Percentiles rank a stretch among this genome's conserved stretches.
Evolutionary conservation across 1,140 invertebrate species (phyloP).

Genomic region (Drosophila athabasca): DNA sequence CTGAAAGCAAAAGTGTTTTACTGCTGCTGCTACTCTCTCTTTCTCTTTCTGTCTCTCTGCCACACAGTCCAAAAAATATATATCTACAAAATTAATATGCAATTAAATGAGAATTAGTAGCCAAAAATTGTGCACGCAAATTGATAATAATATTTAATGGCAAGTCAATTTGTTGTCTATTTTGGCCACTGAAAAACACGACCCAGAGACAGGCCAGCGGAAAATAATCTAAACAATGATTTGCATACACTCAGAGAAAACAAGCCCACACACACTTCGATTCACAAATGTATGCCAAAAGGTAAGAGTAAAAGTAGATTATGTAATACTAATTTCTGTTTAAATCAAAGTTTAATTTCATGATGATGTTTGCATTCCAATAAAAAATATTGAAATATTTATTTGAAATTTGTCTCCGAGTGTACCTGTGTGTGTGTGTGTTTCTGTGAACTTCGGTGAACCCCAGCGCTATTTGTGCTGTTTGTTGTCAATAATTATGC

Average conservation of each 20-base stretch:
- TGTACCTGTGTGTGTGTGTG: not conserved
- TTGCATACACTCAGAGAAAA: constrained; percentile 17
- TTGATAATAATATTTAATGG: constrained; percentile 79
- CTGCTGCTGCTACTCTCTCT: constrained; percentile 42
- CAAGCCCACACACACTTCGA: no score
- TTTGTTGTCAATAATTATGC: constrained; percentile 74
- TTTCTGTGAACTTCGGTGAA: constrained; percentile 6
- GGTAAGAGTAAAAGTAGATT: no score
- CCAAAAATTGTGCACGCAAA: constrained; percentile 51
- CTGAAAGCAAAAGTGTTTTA: constrained; percentile 78
- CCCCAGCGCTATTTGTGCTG: constrained; percentile 14
- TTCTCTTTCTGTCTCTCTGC: constrained; percentile 17
- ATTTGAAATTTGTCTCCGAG: no score
- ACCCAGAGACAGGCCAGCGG: constrained; percentile 1
- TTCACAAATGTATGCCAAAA: no score
- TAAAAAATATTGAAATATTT: no score
- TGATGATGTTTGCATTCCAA: no score
- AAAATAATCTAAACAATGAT: constrained; percentile 28
- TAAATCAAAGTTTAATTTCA: no score
- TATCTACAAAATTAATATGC: constrained; percentile 68
- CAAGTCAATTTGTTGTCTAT: constrained; percentile 65
- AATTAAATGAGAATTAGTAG: constrained; percentile 72
- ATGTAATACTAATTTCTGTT: no score
- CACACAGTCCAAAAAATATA: constrained; percentile 30
- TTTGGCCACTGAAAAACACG: constrained; percentile 17